Base-by-base conservation (phyloP, 2,888 invertebrate genomes). In the Odiellus spinosus region DNA sequence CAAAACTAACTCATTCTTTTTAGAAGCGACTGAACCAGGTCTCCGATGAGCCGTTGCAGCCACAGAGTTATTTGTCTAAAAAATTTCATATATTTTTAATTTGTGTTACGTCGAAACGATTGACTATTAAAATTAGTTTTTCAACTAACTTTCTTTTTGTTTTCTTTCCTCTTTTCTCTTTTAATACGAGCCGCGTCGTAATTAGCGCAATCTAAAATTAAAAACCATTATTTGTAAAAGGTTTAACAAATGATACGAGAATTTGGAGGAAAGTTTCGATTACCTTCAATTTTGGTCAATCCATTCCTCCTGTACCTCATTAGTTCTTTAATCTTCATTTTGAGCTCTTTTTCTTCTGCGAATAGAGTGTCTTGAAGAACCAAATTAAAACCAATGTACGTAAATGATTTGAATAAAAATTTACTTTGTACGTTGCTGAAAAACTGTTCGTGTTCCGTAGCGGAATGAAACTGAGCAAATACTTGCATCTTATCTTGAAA, bases 391-490 rank as follows among this genome's bases (percentile, higher is more conserved):
- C n/a, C n/a, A n/a, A n/a, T n/a, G n/a, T n/a, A 26, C 26, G 26
- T 26, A 26, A 26, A 26, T 26, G 4, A 26, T 6, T 26, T 8
- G 26, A 26, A 26, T 26, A 8, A 26, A 26, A 26, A 60, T 62
- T 60, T 58, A 65, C 65, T 62, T 56, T 63, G 61, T 44, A 63
- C 52, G 51, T 80, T 84, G 4, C 76, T 76, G 43, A 82, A 71
- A 26, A 87, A 76, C 51, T 80, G 76, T 50, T 83, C 80, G 59
- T 88, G 84, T 65, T 91, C 90, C 46, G 78, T 75, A 21, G 82
- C 77, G 2, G 85, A 82, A 63, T 83, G 81, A 69, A 90, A 90
- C 64, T 88, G 88, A 2, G 86, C 79, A 61, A 86, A 83, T 53
- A 82, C 79, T 33, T 83, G 75, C 67, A 90, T 76, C 35, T 82